Evolutionary conservation across 1,140 invertebrate genomes (phyloP).

Genomic region (Papilio helenus): DNA sequence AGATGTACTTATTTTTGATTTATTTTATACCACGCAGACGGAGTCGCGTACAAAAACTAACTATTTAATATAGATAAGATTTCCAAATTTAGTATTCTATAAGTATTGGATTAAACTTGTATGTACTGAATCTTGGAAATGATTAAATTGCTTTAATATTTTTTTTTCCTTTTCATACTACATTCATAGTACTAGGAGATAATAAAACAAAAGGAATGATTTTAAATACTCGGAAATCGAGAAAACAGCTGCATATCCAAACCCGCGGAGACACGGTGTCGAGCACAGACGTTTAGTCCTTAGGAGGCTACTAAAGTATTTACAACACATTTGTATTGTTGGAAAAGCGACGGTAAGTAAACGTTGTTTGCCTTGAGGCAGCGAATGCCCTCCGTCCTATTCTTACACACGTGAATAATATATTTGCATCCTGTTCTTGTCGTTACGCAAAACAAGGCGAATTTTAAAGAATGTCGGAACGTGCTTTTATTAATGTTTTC

Average conservation of each 20-base stretch:
- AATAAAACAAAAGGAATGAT: slow-evolving; percentile 65
- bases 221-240: slow-evolving; percentile 68
- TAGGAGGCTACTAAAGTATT: slow-evolving; percentile 47
- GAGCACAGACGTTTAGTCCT: slow-evolving; percentile 49
- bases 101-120: not conserved
- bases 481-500: slow-evolving; percentile 52
- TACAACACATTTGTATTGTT: slow-evolving; percentile 58
- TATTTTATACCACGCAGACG: too few relatives aligned
- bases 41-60: too few relatives aligned
- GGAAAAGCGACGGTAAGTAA: slow-evolving; percentile 71
- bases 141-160: not conserved
- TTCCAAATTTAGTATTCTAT: too few relatives aligned
- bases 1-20: too few relatives aligned
- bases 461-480: slow-evolving; percentile 70
- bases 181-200: slow-evolving; percentile 56
- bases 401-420: slow-evolving; percentile 44
- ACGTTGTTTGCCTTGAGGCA: slow-evolving; percentile 77
- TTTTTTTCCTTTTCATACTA: slow-evolving; percentile 37
- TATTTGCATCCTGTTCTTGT: slow-evolving; percentile 54
- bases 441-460: slow-evolving; percentile 67
- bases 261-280: slow-evolving; percentile 48
- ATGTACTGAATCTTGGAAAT: not conserved
- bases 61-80: too few relatives aligned
- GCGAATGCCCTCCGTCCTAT: slow-evolving; percentile 49
- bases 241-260: slow-evolving; percentile 56